phyloP scores from a whole-genome alignment of 2,888 invertebrate species.

The Nasonia oneida region DNA sequence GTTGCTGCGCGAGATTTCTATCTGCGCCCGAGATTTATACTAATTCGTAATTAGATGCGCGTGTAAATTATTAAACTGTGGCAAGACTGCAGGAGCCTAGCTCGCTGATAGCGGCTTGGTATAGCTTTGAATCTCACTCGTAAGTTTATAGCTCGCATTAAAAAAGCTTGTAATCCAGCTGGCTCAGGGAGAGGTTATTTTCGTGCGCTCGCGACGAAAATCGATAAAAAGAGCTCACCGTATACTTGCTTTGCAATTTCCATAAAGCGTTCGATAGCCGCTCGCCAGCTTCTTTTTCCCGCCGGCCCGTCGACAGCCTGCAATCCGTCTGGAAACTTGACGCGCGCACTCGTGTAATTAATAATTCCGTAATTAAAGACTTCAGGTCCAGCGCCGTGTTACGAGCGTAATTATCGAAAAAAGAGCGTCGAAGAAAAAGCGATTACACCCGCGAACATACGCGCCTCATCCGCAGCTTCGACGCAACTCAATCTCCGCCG shows the following conservation, averaged over 20 bases:
- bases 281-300: slow-evolving; percentile 11
- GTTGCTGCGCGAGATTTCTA: slow-evolving; percentile 31
- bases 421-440: slow-evolving; percentile 20
- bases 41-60: slow-evolving; percentile 43
- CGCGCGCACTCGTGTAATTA: slow-evolving; percentile 17
- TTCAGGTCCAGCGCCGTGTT: not conserved
- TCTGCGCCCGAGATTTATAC: slow-evolving; percentile 31
- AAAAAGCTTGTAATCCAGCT: not conserved
- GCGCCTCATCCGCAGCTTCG: too few relatives aligned
- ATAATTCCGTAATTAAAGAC: slow-evolving; percentile 35
- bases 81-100: not conserved
- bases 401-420: slow-evolving; percentile 18
- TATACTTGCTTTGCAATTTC: not conserved
- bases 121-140: not conserved
- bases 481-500: slow-evolving; percentile 19
- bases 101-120: not conserved
- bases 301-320: not conserved
- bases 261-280: not conserved
- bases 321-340: slow-evolving; percentile 10
- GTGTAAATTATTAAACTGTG: not conserved
- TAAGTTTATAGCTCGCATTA: not conserved
- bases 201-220: not conserved
- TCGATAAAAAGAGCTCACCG: not conserved
- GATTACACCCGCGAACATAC: not conserved
- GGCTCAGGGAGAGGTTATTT: not conserved